Conservation (phyloP, 2,888 invertebrate species). For the Atherix ibis region DNA sequence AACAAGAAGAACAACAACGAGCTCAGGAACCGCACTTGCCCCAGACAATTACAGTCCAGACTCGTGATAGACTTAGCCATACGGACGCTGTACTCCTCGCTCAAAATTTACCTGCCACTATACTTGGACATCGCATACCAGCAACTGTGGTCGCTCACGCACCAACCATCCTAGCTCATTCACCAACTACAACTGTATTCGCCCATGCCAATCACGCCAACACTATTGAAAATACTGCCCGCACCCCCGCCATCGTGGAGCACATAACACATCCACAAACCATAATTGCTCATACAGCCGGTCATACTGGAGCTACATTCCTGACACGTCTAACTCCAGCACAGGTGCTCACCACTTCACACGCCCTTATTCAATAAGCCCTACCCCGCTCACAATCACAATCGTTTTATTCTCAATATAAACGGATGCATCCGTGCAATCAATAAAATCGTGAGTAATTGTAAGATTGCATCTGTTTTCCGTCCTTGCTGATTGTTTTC, state of each 20-base stretch:
- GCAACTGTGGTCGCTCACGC: slow-evolving; percentile 26
- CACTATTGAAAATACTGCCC: slow-evolving; percentile 15
- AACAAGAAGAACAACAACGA: slow-evolving; percentile 26
- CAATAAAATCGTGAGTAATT: too few species aligned
- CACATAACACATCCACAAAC: slow-evolving; percentile 20
- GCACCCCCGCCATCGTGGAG: slow-evolving; percentile 12
- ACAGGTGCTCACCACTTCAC: slow-evolving; percentile 1
- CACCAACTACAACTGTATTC: slow-evolving; percentile 14
- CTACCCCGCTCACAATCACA: too few species aligned
- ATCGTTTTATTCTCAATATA: too few species aligned
- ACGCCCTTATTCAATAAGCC: slow-evolving; percentile 2
- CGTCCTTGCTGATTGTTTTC: too few species aligned
- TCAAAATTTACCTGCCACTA: slow-evolving; percentile 19
- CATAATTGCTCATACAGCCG: slow-evolving; percentile 5
- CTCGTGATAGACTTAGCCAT: slow-evolving; percentile 19
- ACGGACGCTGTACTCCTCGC: slow-evolving; percentile 21
- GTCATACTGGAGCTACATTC: slow-evolving; percentile 3
- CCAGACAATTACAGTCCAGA: slow-evolving; percentile 25
- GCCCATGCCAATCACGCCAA: slow-evolving; percentile 12
- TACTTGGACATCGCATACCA: slow-evolving; percentile 25
- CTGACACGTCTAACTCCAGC: slow-evolving; percentile 3
- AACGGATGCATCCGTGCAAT: too few species aligned
- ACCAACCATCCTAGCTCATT: slow-evolving; percentile 21
- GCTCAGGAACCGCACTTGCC: slow-evolving; percentile 19
- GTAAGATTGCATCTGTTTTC: too few species aligned